Conservation (phyloP, 2,797 vertebrate genomes). For the Xenentodon cancila region DNA sequence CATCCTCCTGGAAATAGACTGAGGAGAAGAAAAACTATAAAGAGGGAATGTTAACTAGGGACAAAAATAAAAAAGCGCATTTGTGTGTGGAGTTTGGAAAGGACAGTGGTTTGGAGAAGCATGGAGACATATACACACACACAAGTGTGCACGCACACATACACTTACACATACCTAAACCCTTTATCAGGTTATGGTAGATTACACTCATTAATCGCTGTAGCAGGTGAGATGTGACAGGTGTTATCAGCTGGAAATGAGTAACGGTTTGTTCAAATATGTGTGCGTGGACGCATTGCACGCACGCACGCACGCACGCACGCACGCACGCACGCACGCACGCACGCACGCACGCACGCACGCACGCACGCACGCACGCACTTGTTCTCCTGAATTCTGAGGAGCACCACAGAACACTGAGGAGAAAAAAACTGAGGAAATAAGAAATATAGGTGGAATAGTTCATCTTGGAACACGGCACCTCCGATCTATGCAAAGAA, state of each 20-base stretch:
- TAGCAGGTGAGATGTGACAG: slow-evolving; percentile 75
- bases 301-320: background rate
- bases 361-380: slow-evolving; percentile 3
- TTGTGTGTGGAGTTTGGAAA: slow-evolving; percentile 27
- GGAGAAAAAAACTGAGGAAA: slow-evolving; percentile 34
- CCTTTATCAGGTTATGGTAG: slow-evolving; percentile 74
- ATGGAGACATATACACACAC: slow-evolving; percentile 6
- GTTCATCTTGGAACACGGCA: slow-evolving; percentile 44
- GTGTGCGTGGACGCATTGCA: slow-evolving; percentile 20
- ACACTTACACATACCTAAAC: no score
- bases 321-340: background rate
- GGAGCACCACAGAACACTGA: slow-evolving; percentile 19
- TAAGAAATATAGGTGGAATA: slow-evolving; percentile 41
- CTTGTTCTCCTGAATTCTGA: slow-evolving; percentile 15
- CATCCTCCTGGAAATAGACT: no score
- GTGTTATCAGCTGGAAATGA: slow-evolving; percentile 74
- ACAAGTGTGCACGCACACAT: slow-evolving; percentile 11
- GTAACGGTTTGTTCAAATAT: slow-evolving; percentile 57
- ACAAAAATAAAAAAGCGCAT: slow-evolving; percentile 39
- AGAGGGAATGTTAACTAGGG: slow-evolving; percentile 16
- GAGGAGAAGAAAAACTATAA: slow-evolving; percentile 6
- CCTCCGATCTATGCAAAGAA: slow-evolving; percentile 44
- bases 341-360: background rate
- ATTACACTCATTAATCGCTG: slow-evolving; percentile 75
- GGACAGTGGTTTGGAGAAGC: slow-evolving; percentile 20